Evolutionary conservation across 2,888 invertebrate species (phyloP).

Genomic region (Sminthurinus aureus): DNA sequence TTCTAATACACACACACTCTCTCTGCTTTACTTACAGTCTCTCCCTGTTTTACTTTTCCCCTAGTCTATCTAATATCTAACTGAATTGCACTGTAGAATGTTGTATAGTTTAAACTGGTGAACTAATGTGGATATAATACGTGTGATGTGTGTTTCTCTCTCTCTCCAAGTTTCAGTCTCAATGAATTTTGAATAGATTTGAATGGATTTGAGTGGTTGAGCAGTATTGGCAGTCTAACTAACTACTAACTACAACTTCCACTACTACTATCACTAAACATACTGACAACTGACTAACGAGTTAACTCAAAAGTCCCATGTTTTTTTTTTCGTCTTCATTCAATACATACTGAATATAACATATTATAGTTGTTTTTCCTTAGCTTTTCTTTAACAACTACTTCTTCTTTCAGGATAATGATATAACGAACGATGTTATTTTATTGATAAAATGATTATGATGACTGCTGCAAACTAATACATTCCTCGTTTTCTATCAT

Average conservation of each 20-base stretch:
- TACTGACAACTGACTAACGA: too few relatives aligned
- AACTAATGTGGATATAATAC: neutral
- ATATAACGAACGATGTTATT: neutral
- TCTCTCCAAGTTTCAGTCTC: neutral
- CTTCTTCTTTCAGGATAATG: neutral
- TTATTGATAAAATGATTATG: neutral
- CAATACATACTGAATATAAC: too few relatives aligned
- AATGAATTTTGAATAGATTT: neutral
- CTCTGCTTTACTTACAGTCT: neutral
- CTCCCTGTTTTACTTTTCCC: neutral
- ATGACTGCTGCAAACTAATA: too few relatives aligned
- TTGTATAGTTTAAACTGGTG: neutral
- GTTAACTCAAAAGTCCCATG: too few relatives aligned
- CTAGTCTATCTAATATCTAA: constrained; percentile 1
- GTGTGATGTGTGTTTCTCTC: neutral
- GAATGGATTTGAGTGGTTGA: neutral
- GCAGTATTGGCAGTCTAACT: neutral
- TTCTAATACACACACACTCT: neutral
- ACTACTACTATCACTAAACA: too few relatives aligned
- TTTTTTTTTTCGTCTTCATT: too few relatives aligned
- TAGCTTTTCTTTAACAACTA: too few relatives aligned
- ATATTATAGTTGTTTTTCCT: too few relatives aligned
- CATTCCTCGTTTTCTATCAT: too few relatives aligned
- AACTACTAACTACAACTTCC: neutral
- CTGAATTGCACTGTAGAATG: neutral